Base-by-base conservation (phyloP, 1,140 invertebrate species). In the Lordiphosa mommai region DNA sequence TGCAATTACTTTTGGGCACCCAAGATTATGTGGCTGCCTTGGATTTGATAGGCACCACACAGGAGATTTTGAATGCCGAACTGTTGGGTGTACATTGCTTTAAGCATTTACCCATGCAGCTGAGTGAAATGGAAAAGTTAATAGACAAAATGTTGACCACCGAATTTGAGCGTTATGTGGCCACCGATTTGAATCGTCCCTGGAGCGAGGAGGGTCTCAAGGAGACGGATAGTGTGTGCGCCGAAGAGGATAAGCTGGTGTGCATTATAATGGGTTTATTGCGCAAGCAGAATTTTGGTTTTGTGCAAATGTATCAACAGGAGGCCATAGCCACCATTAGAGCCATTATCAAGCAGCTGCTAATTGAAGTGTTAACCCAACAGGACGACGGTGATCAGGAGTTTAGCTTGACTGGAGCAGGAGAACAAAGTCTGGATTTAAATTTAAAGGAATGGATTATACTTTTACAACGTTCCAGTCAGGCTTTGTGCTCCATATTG, bases 11-110 rank as follows among this genome's bases (percentile, higher is more conserved):
- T 7, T 90, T 99, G 10, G 97, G 97, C 48, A 97, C 96, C 4
- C 97, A 96, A 61, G 98, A 99, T 90, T 99, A 98, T 92, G 97
- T 98, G 27, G 97, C 97, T 20, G 98, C 98, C 1, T 90, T 99
- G 33, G 98, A 99, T 91, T 92, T 99, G 37, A 99, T 99, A 66
- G 87, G 87, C 12, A 98, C 97, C 1, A 98, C 98, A 1, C 97
- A 99, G 91, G 97, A 99, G 90, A 95, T 99, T 57, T 90, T 99
- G 8, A 91, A 92, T 3, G 94, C 95, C 69, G 96, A 98, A 88
- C 90, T 99, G 38, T 93, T 94, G 53, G 97, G 97, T 17, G 93
- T 99, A 38, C 95, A 96, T 79, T 96, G 97, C 88, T 98, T 99
- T 88, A 94, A 98, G 86, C 97, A 99, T 91, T 91, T 99, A 61